These are phyloP conservation scores for Pseudococcus viburni DNA, from an alignment of 2,888 invertebrate genomes.

Conservation along the genomic window DNA sequence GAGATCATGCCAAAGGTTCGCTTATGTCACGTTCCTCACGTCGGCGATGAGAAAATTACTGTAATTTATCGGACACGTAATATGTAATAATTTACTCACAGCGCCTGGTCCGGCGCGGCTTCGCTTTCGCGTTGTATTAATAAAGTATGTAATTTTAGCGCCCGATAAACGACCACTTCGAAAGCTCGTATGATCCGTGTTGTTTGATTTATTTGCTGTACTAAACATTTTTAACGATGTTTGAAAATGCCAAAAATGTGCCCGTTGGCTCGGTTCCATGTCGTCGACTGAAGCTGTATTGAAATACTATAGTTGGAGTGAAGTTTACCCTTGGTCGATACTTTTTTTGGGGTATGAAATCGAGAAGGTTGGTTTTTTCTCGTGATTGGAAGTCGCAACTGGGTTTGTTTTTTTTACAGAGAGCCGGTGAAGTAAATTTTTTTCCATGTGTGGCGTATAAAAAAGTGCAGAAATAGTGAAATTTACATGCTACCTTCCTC, in stretches of 20 bases:
- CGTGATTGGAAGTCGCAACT: no score
- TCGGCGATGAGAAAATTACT: no score
- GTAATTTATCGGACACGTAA: neutral
- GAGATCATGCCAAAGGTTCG: no score
- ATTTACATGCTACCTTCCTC: no score
- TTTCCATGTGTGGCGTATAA: no score
- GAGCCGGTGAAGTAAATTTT: no score
- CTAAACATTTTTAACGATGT: neutral
- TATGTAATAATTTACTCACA: neutral
- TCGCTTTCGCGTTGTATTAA: neutral
- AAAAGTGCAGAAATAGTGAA: no score
- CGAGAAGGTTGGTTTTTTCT: no score
- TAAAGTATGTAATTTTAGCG: neutral
- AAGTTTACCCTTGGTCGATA: no score
- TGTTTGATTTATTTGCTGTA: neutral
- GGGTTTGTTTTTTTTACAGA: no score
- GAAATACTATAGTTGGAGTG: neutral
- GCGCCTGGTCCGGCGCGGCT: neutral
- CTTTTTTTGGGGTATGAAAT: no score
- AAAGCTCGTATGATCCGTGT: neutral
- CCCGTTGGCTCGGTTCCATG: neutral
- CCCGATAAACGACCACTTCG: neutral
- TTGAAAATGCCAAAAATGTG: conserved; percentile 7
- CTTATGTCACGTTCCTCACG: no score
- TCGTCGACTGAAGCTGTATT: neutral